Evolutionary conservation across 2,797 vertebrate species (phyloP), one percentile per base, ranked within the genome.

Genomic region (Anabas testudineus): DNA sequence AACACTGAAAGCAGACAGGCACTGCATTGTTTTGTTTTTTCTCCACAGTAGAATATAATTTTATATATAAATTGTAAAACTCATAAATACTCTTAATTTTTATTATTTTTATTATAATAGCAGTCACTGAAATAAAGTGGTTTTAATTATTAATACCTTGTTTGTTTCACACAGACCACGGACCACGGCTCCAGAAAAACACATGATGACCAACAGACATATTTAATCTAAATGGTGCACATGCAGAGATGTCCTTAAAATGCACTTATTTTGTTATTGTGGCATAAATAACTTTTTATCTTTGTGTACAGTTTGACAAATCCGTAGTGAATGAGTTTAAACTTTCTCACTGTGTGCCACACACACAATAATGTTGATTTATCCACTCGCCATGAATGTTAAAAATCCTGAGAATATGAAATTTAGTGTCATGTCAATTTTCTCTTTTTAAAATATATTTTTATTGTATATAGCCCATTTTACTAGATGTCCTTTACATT

Each of bases 101-200:
- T 8, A 42, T 42, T 7, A n/a, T 41, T 7, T 18, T 7, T 6
- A 18, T 42, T 42, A 12, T 37, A 37, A 32, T 32, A 32, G 7
- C 32, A 10, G 1, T 41, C 15, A 21, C 2, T 53, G 10, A 32
- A 28, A 37, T 41, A 26, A 56, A 10, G 3, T 21, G 1, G 1
- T 47, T 5, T 12, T 37, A 12, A 54, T 64, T 46, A 7, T 10
- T 65, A 57, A 63, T 46, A 10, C 1, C 4, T 41, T 70, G 21
- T 61, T 73, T 69, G 12, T 62, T 7, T 74, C n/a, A 16, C 16
- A 0, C 18, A 93, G 92, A 19, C 86, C 45, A 3, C 83, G 54
- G 45, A 18, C 4, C 4, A 15, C 0, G 3, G 34, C 56, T 49
- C 77, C 62, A 32, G 83, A 41, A 28, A 91, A 85, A 60, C 79